These are phyloP conservation scores for Agapornis roseicollis DNA, from an alignment of 2,113 vertebrate species.

Conservation along the genomic window DNA sequence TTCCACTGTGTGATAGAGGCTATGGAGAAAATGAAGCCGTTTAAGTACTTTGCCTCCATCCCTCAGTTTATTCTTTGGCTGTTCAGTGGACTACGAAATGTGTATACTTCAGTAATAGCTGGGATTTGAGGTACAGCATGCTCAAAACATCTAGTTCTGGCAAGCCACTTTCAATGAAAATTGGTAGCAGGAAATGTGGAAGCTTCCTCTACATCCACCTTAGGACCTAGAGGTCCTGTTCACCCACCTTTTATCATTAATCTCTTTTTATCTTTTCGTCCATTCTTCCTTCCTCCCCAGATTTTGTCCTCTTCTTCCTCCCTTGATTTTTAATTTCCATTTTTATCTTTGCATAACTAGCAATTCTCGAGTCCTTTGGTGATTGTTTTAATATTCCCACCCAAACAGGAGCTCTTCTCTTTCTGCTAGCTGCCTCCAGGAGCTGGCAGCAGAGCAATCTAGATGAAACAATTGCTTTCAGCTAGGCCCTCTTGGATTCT, in stretches of 20 bases:
- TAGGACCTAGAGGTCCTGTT: not conserved
- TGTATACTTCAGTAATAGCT: not conserved
- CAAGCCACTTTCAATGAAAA: not conserved
- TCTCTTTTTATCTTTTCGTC: not conserved
- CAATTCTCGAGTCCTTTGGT: not conserved
- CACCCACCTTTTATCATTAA: not conserved
- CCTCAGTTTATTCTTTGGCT: not conserved
- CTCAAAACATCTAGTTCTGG: not conserved
- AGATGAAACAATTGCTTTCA: constrained; percentile 16
- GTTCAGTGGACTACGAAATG: not conserved
- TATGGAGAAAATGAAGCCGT: not conserved
- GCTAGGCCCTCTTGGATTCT: not conserved
- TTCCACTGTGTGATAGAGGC: not conserved
- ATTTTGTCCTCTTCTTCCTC: not conserved
- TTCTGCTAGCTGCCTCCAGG: not conserved
- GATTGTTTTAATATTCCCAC: not conserved
- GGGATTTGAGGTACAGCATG: not conserved
- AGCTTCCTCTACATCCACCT: not conserved
- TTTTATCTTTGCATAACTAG: not conserved
- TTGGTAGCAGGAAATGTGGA: not conserved
- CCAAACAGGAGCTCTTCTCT: not conserved
- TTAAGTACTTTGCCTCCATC: not conserved
- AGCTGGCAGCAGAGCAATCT: not conserved
- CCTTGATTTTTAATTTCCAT: not conserved
- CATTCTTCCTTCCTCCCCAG: not conserved